phyloP scores from a whole-genome alignment of 1,140 invertebrate species.

The Dufourea novaeangliae region DNA sequence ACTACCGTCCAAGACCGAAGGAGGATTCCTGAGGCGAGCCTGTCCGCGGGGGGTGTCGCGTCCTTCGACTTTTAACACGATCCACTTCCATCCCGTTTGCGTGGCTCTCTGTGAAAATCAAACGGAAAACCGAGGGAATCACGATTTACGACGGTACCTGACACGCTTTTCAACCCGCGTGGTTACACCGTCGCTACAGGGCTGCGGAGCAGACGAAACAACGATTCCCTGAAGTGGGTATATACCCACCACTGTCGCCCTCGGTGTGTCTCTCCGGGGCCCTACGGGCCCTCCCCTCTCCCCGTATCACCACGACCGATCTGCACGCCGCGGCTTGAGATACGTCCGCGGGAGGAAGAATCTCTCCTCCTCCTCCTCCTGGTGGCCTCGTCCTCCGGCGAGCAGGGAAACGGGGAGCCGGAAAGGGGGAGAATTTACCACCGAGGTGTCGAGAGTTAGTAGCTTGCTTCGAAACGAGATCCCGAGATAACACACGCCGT shows the following conservation, averaged over 20 bases:
- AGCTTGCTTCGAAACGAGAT: constrained; percentile 67
- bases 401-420: constrained; percentile 14
- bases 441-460: constrained; percentile 70
- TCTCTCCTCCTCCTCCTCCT: constrained; percentile 11
- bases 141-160: constrained; percentile 64
- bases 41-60: constrained; percentile 49
- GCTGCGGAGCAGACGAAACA: background rate
- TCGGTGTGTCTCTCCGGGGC: constrained; percentile 35
- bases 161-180: constrained; percentile 41
- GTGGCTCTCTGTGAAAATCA: constrained; percentile 5
- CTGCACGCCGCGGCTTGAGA: constrained; percentile 60
- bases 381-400: background rate
- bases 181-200: too few relatives aligned
- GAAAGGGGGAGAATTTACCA: constrained; percentile 62
- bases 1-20: too few relatives aligned
- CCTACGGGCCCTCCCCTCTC: too few relatives aligned
- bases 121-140: constrained; percentile 47
- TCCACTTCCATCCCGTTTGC: constrained; percentile 35
- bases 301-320: constrained; percentile 66
- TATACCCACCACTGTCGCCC: too few relatives aligned
- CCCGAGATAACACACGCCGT: constrained; percentile 58
- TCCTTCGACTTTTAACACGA: background rate
- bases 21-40: background rate
- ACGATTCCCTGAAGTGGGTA: constrained; percentile 33
- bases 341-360: constrained; percentile 49